Evolutionary conservation across 1,140 invertebrate species (phyloP), one percentile per base, ranked within the genome.

Genomic region (Drosophila triauraria): DNA sequence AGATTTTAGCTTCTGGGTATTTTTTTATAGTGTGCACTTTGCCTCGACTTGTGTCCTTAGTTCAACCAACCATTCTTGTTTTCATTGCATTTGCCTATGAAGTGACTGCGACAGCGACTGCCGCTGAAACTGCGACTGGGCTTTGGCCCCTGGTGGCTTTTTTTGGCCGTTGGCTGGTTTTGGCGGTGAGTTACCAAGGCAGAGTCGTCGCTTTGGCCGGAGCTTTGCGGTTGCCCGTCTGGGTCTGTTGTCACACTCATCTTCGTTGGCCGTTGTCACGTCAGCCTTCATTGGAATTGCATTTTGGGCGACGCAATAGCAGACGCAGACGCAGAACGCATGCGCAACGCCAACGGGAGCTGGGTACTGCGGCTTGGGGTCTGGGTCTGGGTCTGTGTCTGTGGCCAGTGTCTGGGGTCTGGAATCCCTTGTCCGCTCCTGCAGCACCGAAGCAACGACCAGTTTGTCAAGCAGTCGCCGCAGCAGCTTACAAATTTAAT

Each of bases 201-300:
- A 53, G 60, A 51, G 50, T 74, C 72, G 63, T 59, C 46, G 68
- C 40, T 30, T 51, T 63, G 46, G 63, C 57, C 57, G 64, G 32
- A 57, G 59, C 51, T 82, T 69, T 87, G 80, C 60, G 83, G 80
- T 69, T 83, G 62, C 20, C 48, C 71, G 70, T 88, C 77, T 88
- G 84, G 63, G 76, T 64, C 77, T 87, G 83, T 88, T 87, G 84
- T 88, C 84, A 84, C 84, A 87, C 84, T 88, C 84, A 84, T 87
- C 84, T 87, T 80, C 84, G 80, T 83, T 15, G 59, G 63, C 54
- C 77, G 84, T 78, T 87, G 84, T 87, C 84, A 78, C 84, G 84
- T 88, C 84, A 87, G 32, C 57, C 77, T 87, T 88, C 84, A 53
- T 57, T 80, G 83, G 80, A 87, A 87, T 88, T 80, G 83, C 84